Evolutionary conservation across 2,797 vertebrate species (phyloP).

Genomic region (Microctenopoma steveboyesi): DNA sequence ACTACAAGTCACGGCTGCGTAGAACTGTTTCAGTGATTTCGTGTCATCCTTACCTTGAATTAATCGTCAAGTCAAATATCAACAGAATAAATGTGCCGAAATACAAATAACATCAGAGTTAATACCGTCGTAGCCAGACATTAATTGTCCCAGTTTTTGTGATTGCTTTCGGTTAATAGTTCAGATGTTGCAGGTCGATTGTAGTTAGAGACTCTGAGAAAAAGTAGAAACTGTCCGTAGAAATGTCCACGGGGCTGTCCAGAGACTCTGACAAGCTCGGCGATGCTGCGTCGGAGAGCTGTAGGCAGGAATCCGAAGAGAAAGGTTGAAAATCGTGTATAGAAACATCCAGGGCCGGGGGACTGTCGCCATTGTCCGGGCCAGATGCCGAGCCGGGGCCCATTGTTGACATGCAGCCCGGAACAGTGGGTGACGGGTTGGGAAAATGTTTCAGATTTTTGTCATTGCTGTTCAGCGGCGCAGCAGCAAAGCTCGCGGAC

Average conservation of each 20-base stretch:
- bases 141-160: constrained; percentile 83
- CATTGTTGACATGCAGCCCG: constrained; percentile 97
- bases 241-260: constrained; percentile 96
- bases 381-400: constrained; percentile 95
- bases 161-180: constrained; percentile 88
- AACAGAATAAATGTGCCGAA: constrained; percentile 85
- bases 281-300: constrained; percentile 95
- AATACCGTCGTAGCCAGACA: constrained; percentile 68
- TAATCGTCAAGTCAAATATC: constrained; percentile 77
- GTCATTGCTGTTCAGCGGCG: constrained; percentile 96
- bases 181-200: constrained; percentile 98
- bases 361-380: constrained; percentile 95
- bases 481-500: constrained; percentile 89
- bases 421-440: constrained; percentile 97
- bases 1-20: constrained; percentile 66
- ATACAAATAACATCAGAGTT: constrained; percentile 75
- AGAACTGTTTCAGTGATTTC: constrained; percentile 74
- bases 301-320: constrained; percentile 96
- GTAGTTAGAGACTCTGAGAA: constrained; percentile 98
- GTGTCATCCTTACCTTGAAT: constrained; percentile 79
- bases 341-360: constrained; percentile 95
- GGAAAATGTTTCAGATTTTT: constrained; percentile 99
- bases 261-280: constrained; percentile 95
- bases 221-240: constrained; percentile 97
- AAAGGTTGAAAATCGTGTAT: constrained; percentile 98